Base-by-base conservation (phyloP, 2,797 vertebrate genomes). In the Gallirallus australis region DNA sequence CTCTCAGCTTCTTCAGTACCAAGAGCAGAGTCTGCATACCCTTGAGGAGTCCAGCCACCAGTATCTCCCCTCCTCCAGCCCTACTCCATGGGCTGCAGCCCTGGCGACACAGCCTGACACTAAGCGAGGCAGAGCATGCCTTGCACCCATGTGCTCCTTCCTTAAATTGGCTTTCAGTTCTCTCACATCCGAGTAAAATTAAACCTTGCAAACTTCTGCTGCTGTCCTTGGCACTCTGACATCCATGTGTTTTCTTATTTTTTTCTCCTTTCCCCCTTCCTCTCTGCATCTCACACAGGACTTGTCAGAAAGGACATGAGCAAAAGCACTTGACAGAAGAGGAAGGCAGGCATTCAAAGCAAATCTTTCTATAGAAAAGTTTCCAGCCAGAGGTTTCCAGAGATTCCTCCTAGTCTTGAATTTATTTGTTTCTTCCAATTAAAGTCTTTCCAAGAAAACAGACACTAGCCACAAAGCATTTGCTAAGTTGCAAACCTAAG, bases 11-110 rank as follows among this genome's bases (percentile, higher is more conserved):
- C 50, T 54, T 37, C 2, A 0, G 35, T 8, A 11, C 12, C 35
- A 64, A 53, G 23, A 8, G 1, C 0, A 0, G 31, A 15, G 28
- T 20, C 39, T 13, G 15, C 8, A 40, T 1, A 9, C 37, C 7
- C 3, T 31, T 0, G 0, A 66, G 59, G 48, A 71, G 33, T 12
- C 4, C 31, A 19, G 19, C 11, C 53, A 54, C 28, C 48, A 31
- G 7, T 57, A 54, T 39, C 54, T 71, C 28, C 40, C 31, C 21
- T 27, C 12, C 21, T 42, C 66, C 76, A 76, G n/a, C 37, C 35
- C 48, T 12, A 12, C 9, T 63, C 28, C 72, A 42, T 3, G 18
- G n/a, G 15, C 53, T 59, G 17, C 65, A 40, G 1, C 30, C 59
- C 37, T n/a, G 33, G 31, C 48, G 86, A 65, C 3, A 14, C 19